phyloP scores from a whole-genome alignment of 2,888 invertebrate species.

The Herminia tarsipennalis region DNA sequence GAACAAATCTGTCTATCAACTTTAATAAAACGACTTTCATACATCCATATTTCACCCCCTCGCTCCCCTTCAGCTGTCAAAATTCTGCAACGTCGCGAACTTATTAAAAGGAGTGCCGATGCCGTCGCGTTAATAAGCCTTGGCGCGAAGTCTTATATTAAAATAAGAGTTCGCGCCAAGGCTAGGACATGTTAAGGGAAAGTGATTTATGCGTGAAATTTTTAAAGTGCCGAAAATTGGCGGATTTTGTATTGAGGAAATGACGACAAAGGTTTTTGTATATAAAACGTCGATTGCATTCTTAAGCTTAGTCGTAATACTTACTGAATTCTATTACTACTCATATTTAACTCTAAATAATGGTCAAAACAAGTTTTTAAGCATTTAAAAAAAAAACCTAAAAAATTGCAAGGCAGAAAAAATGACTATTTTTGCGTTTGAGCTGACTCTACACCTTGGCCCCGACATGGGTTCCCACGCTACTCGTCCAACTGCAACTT shows the following conservation, averaged over 20 bases:
- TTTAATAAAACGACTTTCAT: conserved; percentile 39
- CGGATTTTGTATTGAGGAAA: background rate
- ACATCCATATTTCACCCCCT: conserved; percentile 34
- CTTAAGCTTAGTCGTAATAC: too few relatives aligned
- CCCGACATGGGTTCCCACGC: too few relatives aligned
- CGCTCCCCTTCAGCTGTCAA: conserved; percentile 28
- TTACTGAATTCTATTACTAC: too few relatives aligned
- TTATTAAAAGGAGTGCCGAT: conserved; percentile 46
- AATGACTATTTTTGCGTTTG: too few relatives aligned
- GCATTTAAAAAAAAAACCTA: too few relatives aligned
- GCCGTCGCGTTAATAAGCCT: conserved; percentile 45
- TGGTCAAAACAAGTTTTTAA: too few relatives aligned
- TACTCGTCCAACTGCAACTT: too few relatives aligned
- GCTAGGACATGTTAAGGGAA: conserved; percentile 30
- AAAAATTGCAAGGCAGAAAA: too few relatives aligned
- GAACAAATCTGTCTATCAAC: conserved; percentile 21
- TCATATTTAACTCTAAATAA: too few relatives aligned
- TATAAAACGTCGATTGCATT: background rate
- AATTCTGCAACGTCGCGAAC: conserved; percentile 38
- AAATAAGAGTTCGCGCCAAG: too few relatives aligned
- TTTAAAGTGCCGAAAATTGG: background rate
- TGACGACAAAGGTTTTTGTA: background rate
- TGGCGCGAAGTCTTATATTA: conserved; percentile 32
- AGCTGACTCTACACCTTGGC: too few relatives aligned
- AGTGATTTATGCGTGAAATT: conserved; percentile 14